Evolutionary conservation across 2,797 vertebrate genomes (phyloP).

Genomic region (Prionace glauca): DNA sequence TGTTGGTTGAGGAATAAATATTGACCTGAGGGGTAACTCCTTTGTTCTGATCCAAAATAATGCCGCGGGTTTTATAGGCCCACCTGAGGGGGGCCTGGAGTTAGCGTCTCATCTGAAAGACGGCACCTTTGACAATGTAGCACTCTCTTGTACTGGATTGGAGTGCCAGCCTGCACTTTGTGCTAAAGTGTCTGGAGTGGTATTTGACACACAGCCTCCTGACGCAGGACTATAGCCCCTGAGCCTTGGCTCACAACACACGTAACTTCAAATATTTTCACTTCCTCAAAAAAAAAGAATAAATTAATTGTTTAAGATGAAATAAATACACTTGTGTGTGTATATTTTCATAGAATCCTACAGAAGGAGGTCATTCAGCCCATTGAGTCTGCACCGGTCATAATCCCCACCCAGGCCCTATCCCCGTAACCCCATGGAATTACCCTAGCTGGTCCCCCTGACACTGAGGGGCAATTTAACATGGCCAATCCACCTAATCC

Average conservation of each 20-base stretch:
- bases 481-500: no score
- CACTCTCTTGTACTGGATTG: neutral
- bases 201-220: neutral
- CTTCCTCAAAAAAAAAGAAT: neutral
- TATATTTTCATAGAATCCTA: neutral
- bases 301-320: neutral
- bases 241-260: neutral
- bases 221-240: neutral
- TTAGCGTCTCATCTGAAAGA: neutral
- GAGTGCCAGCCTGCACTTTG: neutral
- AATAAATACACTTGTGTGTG: neutral
- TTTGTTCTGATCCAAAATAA: neutral
- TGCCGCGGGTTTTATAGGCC: neutral
- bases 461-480: no score
- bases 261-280: neutral
- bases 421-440: no score
- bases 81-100: neutral
- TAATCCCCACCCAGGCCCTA: no score
- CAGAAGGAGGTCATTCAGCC: no score
- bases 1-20: neutral
- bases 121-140: neutral
- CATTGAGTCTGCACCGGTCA: no score
- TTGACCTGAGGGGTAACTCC: neutral
- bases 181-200: neutral
- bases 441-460: no score